phyloP scores from a whole-genome alignment of 2,113 vertebrate genomes.

The Alouatta palliata region DNA sequence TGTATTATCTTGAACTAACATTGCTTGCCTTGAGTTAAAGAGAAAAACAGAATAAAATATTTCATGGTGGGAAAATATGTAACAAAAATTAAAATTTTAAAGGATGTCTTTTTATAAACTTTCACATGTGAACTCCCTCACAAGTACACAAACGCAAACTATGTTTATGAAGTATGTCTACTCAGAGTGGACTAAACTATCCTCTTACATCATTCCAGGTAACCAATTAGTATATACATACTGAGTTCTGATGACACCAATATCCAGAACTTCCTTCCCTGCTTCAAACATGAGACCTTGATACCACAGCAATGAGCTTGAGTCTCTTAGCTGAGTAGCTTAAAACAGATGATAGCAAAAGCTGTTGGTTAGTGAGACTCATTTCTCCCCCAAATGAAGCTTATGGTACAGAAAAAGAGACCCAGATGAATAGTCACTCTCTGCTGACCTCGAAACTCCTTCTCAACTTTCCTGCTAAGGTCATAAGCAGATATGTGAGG shows the following conservation, averaged over 20 bases:
- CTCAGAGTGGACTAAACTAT: background rate
- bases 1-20: conserved; percentile 2
- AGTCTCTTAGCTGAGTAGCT: background rate
- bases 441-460: background rate
- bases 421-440: background rate
- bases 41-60: background rate
- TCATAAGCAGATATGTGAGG: background rate
- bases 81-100: background rate
- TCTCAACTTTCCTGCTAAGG: background rate
- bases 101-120: background rate
- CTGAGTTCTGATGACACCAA: background rate
- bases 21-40: background rate
- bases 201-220: background rate
- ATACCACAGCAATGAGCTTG: background rate
- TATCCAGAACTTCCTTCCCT: background rate
- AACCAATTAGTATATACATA: background rate
- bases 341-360: conserved; percentile 11
- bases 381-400: background rate
- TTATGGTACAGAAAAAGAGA: background rate
- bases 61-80: background rate
- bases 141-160: background rate
- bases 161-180: background rate
- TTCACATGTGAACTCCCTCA: background rate
- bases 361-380: background rate
- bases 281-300: background rate